phyloP scores from a whole-genome alignment of 2,113 vertebrate species.

The Sorex araneus region DNA sequence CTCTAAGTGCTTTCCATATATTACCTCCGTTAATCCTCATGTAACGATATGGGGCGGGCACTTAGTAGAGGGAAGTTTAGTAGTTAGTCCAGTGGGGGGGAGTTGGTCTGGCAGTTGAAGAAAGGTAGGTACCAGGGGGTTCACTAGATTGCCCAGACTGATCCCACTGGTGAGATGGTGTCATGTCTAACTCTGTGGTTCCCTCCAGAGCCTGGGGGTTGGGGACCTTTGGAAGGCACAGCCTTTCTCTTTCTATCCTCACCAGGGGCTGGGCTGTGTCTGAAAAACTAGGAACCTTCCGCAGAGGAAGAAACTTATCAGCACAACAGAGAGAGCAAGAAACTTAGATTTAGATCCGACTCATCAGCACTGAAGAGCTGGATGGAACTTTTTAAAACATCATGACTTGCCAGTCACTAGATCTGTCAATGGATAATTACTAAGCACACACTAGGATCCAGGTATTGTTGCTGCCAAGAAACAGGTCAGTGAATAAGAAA shows the following conservation, averaged over 20 bases:
- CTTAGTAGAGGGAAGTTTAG: conserved; percentile 7
- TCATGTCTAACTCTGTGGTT: not conserved
- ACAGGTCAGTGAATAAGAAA: not conserved
- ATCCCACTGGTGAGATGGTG: not conserved
- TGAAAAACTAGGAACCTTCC: not conserved
- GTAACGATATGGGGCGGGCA: not conserved
- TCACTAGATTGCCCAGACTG: not conserved
- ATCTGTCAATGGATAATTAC: not conserved
- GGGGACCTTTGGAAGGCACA: fast-evolving
- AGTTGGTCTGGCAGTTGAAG: not conserved
- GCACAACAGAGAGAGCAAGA: not conserved
- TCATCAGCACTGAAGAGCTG: not conserved
- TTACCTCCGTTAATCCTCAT: conserved; percentile 57
- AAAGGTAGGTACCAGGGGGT: not conserved
- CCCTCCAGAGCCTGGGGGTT: not conserved
- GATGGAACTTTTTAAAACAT: not conserved
- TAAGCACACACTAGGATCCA: not conserved
- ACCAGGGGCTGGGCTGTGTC: too few relatives aligned
- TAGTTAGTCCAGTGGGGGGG: not conserved
- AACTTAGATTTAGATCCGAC: not conserved
- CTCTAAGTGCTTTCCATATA: conserved; percentile 58
- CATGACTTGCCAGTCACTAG: too few relatives aligned
- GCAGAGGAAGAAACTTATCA: not conserved
- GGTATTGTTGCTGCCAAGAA: not conserved
- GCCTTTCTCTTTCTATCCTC: not conserved